Base-by-base conservation (phyloP, 2,888 invertebrate species). In the Arrhopalites spinosus region DNA sequence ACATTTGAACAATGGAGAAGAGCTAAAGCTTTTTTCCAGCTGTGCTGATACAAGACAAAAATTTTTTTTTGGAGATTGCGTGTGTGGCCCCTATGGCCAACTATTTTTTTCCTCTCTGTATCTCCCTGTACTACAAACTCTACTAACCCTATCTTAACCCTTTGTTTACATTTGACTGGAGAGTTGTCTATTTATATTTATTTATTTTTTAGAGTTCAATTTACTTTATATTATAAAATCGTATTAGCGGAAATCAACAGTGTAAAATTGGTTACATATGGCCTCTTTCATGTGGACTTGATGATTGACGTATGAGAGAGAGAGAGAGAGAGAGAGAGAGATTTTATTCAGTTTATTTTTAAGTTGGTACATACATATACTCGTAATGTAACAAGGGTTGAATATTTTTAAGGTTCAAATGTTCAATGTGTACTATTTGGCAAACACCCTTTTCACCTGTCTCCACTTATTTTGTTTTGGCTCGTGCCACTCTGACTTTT, bases 81-180 rank as follows among this genome's bases (percentile, higher is more conserved):
- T 66, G 66, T 66, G 66, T 66, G 66, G 66, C 66, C 66, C 66
- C n/a, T n/a, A 7, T 66, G 66, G 66, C 66, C 30, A 64, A 45
- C 3, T 25, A 23, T 20, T 23, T 13, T 61, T 25, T 27, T 15
- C 25, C 59, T 23, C 27, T 27, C 59, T 20, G 2, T 17, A 5
- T 50, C 17, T 59, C 27, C 27, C 23, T 59, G 13, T 59, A 17
- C n/a, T 20, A 56, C n/a, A 56, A n/a, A n/a, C 53, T 23, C 61
- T 63, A 5, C n/a, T 56, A 7, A 5, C 43, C 8, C 36, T 2
- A 7, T 43, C 64, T 36, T 56, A 71, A 71, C 61, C 71, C 71
- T 71, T 71, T 71, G 61, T 71, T 71, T 71, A 71, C 71, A 59
- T 61, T 71, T n/a, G 50, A 70, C 29, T 70, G 30, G 45, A n/a